A percentile compares a stretch with the other conserved stretches of the same genome.
These are phyloP conservation scores for Ploceus nigricollis DNA, from an alignment of 2,113 vertebrate genomes.

Conservation along the genomic window DNA sequence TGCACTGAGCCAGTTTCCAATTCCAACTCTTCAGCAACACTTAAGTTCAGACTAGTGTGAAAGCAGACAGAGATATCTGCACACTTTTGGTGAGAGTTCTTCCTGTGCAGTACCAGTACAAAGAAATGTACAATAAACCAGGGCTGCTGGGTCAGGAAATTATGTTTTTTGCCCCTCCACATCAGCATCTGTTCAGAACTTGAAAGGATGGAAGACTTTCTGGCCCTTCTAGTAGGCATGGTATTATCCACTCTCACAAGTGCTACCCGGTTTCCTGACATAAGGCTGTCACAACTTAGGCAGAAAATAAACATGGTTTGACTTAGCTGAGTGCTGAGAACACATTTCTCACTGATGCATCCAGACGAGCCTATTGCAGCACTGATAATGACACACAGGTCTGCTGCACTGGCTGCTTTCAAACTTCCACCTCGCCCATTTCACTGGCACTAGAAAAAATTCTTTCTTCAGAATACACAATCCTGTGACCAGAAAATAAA, in stretches of 20 bases:
- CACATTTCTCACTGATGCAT: not conserved
- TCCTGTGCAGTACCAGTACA: not conserved
- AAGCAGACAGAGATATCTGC: not conserved
- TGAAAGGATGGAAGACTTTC: not conserved
- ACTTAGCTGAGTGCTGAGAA: not conserved
- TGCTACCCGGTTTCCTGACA: not conserved
- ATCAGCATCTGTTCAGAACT: not conserved
- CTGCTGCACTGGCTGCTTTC: not conserved
- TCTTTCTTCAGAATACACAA: not conserved
- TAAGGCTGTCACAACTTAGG: not conserved
- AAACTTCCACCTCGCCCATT: not conserved
- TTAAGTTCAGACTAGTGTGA: not conserved
- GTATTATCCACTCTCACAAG: not conserved
- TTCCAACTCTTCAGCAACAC: not conserved
- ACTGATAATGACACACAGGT: not conserved
- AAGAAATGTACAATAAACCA: not conserved
- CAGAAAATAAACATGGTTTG: not conserved
- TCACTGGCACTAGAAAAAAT: not conserved
- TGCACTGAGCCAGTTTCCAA: not conserved
- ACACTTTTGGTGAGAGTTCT: not conserved
- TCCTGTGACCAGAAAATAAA: not conserved
- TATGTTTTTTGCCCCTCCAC: accelerated
- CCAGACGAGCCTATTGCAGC: not conserved
- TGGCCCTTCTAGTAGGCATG: not conserved
- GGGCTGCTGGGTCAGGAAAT: not conserved